Base-by-base conservation (phyloP, 2,113 vertebrate genomes). In the Furnarius figulus region DNA sequence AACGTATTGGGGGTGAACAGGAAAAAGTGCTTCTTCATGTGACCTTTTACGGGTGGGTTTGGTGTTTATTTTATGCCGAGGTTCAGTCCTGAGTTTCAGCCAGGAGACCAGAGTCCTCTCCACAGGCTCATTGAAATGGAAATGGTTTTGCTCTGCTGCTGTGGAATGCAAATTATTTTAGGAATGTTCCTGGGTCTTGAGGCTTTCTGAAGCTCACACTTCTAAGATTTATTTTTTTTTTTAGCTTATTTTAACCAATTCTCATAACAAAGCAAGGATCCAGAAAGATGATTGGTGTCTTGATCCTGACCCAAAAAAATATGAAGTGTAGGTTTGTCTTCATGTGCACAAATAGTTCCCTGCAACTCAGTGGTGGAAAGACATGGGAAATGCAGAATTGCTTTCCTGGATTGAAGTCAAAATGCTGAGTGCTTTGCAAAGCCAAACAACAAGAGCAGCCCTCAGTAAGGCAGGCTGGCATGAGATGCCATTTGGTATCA, bases 151-250 rank as follows among this genome's bases (percentile, higher is more conserved):
- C 88, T 81, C 77, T 46, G 70, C 84, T 88, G 59, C 91, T 96
- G 76, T 93, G 96, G 96, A 97, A 97, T 96, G 96, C 95, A 95
- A 78, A 96, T 95, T 93, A 97, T 97, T 96, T 97, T 89, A 97
- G 95, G 96, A 97, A 97, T 97, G 96, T 95, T 92, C 61, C 91
- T 84, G 86, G 68, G 83, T 95, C 88, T 87, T 92, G 83, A 88
- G 68, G 73, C 92, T 95, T 95, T 96, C 84, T 86, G 74, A 95
- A 96, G 84, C 83, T 93, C 85, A 76, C 85, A 63, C 83, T 86
- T 94, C 47, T 5, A 71, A 93, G 63, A 63, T 65, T 86, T 79
- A 12, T 78, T 73, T 87, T 68, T 87, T 87, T 79, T 84, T 79
- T 61, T 67, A 87, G 42, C 35, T 93, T 85, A 71, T 92, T 89